phyloP scores from a whole-genome alignment of 2,888 invertebrate species.

The Embidobia sp. region DNA sequence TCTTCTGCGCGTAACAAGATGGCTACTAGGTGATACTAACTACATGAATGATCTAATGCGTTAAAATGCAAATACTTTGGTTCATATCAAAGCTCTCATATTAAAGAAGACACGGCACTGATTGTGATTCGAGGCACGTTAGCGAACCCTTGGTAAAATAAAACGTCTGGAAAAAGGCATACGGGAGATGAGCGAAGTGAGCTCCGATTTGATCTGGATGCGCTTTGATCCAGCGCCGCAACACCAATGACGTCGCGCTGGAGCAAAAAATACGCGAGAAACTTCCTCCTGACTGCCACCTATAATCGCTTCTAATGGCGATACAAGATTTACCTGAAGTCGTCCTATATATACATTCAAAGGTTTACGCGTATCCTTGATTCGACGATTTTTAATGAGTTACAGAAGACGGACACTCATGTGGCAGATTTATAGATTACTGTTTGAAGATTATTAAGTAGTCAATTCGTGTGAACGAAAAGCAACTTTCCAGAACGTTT shows the following conservation, averaged over 20 bases:
- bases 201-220: constrained; percentile 68
- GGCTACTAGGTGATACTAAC: too few species aligned
- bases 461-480: too few species aligned
- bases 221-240: constrained; percentile 70
- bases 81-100: constrained; percentile 51
- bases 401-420: constrained; percentile 33
- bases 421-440: constrained; percentile 47
- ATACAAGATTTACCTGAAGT: constrained; percentile 69
- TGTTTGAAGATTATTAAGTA: constrained; percentile 33
- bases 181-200: constrained; percentile 73
- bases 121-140: constrained; percentile 76
- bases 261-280: constrained; percentile 70
- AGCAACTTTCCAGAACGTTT: too few species aligned
- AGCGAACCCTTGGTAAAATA: constrained; percentile 71
- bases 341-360: constrained; percentile 46
- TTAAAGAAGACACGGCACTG: constrained; percentile 62
- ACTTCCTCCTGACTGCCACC: constrained; percentile 70
- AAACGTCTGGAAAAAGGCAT: constrained; percentile 76
- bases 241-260: constrained; percentile 66
- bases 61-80: neutral
- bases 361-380: constrained; percentile 38
- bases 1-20: too few species aligned
- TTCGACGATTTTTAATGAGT: constrained; percentile 41
- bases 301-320: constrained; percentile 69
- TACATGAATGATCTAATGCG: too few species aligned